Percentiles rank a stretch among this genome's conserved stretches.
Evolutionary conservation across 2,797 vertebrate species (phyloP).

Genomic region (Pelodytes ibericus): DNA sequence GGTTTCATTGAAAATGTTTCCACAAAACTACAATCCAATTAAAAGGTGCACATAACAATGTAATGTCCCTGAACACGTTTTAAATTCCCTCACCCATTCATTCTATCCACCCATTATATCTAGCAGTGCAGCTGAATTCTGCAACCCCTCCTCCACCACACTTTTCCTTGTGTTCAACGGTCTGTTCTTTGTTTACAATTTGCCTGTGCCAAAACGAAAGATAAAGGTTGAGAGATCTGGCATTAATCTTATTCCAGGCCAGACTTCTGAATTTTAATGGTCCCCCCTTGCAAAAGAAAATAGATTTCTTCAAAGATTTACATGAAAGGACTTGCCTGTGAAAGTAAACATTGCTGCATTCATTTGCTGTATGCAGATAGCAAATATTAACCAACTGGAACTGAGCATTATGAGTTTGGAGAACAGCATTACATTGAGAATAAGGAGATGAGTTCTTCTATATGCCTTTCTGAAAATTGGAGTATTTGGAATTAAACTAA

Average conservation of each 20-base stretch:
- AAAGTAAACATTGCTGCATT: conserved; percentile 47
- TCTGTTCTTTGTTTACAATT: conserved; percentile 57
- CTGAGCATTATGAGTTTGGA: conserved; percentile 40
- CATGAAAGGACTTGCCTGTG: conserved; percentile 53
- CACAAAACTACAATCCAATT: not conserved
- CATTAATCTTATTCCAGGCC: conserved; percentile 51
- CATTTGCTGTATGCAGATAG: conserved; percentile 52
- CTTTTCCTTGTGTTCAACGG: conserved; percentile 49
- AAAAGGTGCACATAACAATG: conserved; percentile 2
- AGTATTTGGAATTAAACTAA: conserved; percentile 65
- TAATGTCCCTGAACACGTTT: not conserved
- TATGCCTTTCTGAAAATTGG: conserved; percentile 59
- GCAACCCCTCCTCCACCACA: conserved; percentile 12
- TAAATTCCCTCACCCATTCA: too few species aligned
- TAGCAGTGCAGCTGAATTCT: conserved; percentile 24
- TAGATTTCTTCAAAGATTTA: conserved; percentile 54
- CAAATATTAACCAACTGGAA: conserved; percentile 60
- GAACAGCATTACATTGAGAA: conserved; percentile 55
- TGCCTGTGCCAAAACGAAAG: conserved; percentile 57
- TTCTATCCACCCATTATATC: too few species aligned
- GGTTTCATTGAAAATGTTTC: not conserved
- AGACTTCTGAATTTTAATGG: conserved; percentile 42
- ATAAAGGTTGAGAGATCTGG: conserved; percentile 55
- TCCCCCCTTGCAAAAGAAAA: conserved; percentile 53
- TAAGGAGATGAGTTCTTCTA: conserved; percentile 64